Evolutionary conservation across 1,140 invertebrate species (phyloP).

Genomic region (Hylyphantes graminicola): DNA sequence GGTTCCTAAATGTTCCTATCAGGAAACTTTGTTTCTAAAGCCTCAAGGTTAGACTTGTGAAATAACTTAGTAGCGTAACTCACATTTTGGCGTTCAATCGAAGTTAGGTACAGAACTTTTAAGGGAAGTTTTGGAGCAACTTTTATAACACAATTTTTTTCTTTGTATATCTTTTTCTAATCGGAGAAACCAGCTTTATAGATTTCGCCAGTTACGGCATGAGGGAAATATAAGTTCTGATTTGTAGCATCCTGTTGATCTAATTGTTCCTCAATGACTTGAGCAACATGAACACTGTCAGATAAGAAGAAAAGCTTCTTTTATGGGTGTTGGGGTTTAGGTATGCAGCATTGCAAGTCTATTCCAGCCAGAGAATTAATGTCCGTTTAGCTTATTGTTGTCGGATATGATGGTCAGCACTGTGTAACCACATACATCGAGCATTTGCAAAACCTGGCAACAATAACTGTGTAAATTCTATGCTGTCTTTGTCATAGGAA

Average conservation of each 20-base stretch:
- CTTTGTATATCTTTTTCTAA: background rate
- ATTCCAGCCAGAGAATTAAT: background rate
- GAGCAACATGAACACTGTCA: background rate
- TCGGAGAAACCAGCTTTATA: background rate
- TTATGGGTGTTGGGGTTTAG: background rate
- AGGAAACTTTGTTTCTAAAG: background rate
- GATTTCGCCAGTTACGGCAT: background rate
- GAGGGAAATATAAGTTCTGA: background rate
- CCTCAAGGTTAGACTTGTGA: background rate
- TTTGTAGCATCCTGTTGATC: background rate
- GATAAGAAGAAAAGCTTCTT: background rate
- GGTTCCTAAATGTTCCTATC: background rate
- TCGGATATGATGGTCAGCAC: background rate
- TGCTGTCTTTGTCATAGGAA: background rate
- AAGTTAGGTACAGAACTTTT: background rate
- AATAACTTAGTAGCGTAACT: background rate
- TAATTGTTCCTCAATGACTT: background rate
- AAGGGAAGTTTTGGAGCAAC: background rate
- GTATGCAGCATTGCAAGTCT: background rate
- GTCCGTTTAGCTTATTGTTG: background rate
- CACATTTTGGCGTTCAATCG: background rate
- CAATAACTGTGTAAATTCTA: background rate
- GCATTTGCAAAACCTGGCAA: background rate
- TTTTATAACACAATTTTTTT: background rate
- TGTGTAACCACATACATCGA: background rate